Evolutionary conservation across 2,888 invertebrate species (phyloP).

Genomic region (Nasonia oneida): DNA sequence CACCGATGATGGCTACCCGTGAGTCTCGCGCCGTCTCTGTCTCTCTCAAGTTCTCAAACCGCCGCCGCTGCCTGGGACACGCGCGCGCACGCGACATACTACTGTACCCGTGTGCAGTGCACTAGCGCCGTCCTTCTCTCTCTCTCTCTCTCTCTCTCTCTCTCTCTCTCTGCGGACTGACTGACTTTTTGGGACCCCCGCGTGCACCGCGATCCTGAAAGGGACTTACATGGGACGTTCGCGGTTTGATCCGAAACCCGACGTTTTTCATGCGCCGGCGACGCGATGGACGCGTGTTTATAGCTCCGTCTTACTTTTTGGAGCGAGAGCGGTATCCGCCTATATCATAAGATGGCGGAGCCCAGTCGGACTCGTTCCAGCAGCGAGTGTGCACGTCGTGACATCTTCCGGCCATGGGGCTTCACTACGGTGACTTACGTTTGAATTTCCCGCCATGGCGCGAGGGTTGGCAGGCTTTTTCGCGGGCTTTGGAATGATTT

Average conservation of each 20-base stretch:
- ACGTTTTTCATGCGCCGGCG: no score
- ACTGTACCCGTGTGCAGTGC: no score
- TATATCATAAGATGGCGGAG: constrained; percentile 85
- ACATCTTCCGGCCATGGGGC: constrained; percentile 22
- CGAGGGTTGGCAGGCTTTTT: neutral
- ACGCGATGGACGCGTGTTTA: no score
- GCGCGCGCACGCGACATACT: neutral
- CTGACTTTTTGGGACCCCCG: neutral
- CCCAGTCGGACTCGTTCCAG: neutral
- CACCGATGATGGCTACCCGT: constrained; percentile 11
- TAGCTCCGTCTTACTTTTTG: constrained; percentile 15
- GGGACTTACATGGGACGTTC: no score
- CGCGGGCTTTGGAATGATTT: neutral
- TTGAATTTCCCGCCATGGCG: constrained; percentile 6
- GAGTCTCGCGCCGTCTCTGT: neutral
- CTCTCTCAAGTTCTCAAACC: neutral
- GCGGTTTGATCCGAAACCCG: no score
- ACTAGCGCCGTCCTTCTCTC: neutral
- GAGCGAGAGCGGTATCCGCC: constrained; percentile 83
- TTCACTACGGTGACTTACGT: neutral
- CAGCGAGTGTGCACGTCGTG: neutral
- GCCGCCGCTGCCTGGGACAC: neutral
- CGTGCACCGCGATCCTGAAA: no score
- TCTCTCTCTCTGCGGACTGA: neutral
- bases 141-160: neutral